phyloP scores from a whole-genome alignment of 2,113 vertebrate genomes.

The Xyrauchen texanus region DNA sequence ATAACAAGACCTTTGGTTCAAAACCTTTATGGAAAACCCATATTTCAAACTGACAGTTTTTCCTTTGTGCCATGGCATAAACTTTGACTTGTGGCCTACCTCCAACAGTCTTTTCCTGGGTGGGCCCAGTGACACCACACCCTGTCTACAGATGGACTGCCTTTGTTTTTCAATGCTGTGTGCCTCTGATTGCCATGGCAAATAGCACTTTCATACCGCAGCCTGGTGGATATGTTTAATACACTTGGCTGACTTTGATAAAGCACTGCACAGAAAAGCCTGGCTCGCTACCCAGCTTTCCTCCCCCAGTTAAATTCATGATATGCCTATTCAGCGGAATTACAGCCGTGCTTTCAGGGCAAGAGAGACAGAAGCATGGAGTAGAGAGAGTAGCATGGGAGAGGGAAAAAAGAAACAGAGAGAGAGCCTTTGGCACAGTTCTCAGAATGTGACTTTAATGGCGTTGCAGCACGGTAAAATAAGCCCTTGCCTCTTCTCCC shows the following conservation, averaged over 20 bases:
- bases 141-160: neutral
- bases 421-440: slow-evolving; percentile 41
- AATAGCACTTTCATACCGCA: slow-evolving; percentile 40
- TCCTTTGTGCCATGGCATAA: neutral
- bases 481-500: slow-evolving; percentile 17
- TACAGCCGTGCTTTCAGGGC: slow-evolving; percentile 45
- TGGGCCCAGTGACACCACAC: neutral
- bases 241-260: slow-evolving; percentile 60
- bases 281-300: slow-evolving; percentile 45
- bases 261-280: slow-evolving; percentile 52
- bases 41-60: neutral
- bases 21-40: neutral
- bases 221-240: slow-evolving; percentile 54
- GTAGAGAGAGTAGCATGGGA: slow-evolving; percentile 8
- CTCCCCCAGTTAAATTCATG: slow-evolving; percentile 55
- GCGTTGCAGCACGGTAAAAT: slow-evolving; percentile 29
- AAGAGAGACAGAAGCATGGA: slow-evolving; percentile 9
- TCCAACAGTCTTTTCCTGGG: slow-evolving; percentile 9
- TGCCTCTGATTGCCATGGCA: slow-evolving; percentile 46
- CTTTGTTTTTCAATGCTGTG: neutral
- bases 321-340: slow-evolving; percentile 64
- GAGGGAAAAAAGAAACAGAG: slow-evolving; percentile 13
- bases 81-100: neutral
- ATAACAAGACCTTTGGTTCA: neutral
- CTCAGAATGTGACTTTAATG: slow-evolving; percentile 43